A percentile compares a stretch with the other conserved stretches of the same genome.
Conservation (phyloP, 2,888 invertebrate genomes). For the Eilema caniola region DNA sequence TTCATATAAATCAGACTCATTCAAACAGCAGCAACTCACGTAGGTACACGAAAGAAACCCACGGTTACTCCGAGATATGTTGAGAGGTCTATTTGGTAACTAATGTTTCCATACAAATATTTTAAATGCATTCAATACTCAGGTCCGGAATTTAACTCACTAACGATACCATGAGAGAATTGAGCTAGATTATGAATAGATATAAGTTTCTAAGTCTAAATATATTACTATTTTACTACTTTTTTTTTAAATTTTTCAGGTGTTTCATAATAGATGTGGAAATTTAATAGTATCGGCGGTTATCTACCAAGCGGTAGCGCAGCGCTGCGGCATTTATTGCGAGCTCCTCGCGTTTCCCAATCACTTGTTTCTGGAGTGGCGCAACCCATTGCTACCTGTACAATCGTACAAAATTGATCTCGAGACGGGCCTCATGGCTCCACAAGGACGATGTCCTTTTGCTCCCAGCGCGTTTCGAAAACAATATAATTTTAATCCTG, state of each 20-base stretch:
- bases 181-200: no score
- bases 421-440: conserved; percentile 59
- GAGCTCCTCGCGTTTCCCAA: conserved; percentile 70
- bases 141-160: not conserved
- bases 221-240: not conserved
- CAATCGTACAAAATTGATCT: conserved; percentile 63
- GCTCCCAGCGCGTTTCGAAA: conserved; percentile 34
- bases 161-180: no score
- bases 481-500: conserved; percentile 59
- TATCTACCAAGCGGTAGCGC: conserved; percentile 70
- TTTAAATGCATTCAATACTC: not conserved
- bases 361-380: conserved; percentile 73
- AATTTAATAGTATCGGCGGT: conserved; percentile 61
- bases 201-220: not conserved
- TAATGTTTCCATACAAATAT: not conserved
- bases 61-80: not conserved
- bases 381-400: conserved; percentile 41
- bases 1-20: no score
- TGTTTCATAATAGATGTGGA: conserved; percentile 59
- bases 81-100: not conserved
- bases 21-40: no score
- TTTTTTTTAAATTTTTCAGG: conserved; percentile 53
- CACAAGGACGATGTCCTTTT: conserved; percentile 68
- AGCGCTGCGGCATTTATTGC: conserved; percentile 65
- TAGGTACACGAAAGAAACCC: not conserved